Base-by-base conservation (phyloP, 2,113 vertebrate genomes). In the Nansenia antarctica region DNA sequence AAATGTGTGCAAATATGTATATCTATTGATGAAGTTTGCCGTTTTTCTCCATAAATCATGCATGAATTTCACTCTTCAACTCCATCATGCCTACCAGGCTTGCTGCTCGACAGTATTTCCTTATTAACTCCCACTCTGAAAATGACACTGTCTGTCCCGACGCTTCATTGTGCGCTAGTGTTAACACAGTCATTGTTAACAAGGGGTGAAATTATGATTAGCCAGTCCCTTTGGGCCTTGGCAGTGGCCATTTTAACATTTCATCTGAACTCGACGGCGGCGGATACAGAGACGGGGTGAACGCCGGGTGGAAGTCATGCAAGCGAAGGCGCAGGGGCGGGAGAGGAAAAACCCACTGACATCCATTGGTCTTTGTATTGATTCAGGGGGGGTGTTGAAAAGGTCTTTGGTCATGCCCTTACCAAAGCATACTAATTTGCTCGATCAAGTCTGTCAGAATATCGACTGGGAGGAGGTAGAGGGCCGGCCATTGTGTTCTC, bases 361-460 rank as follows among this genome's bases (percentile, higher is more conserved):
- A 88, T 96, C 94, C 89, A 89, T 92, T 93, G 93, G 92, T 91
- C 93, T 94, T 92, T 94, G 92, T 94, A 98, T 98, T 93, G 96
- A 99, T 97, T 95, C 87, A 87, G 87, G 91, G 87, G 90, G 91
- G 92, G 93, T 95, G 95, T 93, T 96, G 96, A 94, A 97, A 96
- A 95, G 95, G 95, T 94, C 95, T 94, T 95, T 94, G 95, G 95
- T 97, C 94, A 52, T 93, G 94, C 94, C 95, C 96, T 94, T 93
- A 94, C 94, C 93, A 93, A 94, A 94, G 95, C 94, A 96, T 95
- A 95, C 95, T 98, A 97, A 99, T 98, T 97, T 98, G 94, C 96
- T 95, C 94, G 93, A 97, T 98, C 95, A 95, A 96, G 94, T 95
- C 96, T 96, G 95, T 96, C 93, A 92, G 95, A 95, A 90, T 96